Evolutionary conservation across 2,888 invertebrate genomes (phyloP).

Genomic region (Tetranychus truncatus): DNA sequence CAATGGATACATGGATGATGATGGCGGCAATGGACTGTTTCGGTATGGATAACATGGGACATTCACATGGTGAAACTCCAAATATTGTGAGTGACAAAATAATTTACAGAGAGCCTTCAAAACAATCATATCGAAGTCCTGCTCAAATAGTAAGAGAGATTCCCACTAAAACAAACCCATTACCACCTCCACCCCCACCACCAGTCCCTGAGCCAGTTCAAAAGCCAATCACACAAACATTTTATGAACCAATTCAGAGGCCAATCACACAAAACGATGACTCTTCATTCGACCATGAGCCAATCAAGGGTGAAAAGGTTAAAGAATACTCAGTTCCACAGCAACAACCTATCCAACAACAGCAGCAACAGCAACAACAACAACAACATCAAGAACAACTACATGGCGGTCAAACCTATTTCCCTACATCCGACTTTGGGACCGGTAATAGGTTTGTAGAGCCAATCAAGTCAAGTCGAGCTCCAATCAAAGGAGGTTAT

Average conservation of each 20-base stretch:
- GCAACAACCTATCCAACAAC: background rate
- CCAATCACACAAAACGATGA: background rate
- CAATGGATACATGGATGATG: conserved; percentile 8
- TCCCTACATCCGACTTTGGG: background rate
- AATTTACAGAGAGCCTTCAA: background rate
- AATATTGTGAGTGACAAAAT: background rate
- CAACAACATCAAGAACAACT: background rate
- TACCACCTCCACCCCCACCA: background rate
- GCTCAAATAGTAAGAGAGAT: conserved; percentile 6
- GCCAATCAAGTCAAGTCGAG: background rate
- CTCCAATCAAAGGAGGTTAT: conserved; percentile 1
- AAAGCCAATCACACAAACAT: background rate
- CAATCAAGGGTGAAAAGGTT: background rate
- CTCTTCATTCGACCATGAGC: background rate
- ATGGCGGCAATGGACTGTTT: conserved; percentile 9
- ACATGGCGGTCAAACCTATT: background rate
- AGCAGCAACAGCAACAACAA: background rate
- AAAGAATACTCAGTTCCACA: background rate
- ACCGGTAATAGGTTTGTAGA: background rate
- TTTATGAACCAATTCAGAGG: background rate
- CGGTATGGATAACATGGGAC: conserved; percentile 2
- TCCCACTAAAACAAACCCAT: background rate
- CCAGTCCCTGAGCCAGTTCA: background rate
- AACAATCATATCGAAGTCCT: conserved; percentile 3
- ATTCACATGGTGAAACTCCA: background rate